Percentiles rank a stretch among this genome's conserved stretches.
Evolutionary conservation across 2,797 vertebrate species (phyloP).

Genomic region (Pseudochirops cupreus): DNA sequence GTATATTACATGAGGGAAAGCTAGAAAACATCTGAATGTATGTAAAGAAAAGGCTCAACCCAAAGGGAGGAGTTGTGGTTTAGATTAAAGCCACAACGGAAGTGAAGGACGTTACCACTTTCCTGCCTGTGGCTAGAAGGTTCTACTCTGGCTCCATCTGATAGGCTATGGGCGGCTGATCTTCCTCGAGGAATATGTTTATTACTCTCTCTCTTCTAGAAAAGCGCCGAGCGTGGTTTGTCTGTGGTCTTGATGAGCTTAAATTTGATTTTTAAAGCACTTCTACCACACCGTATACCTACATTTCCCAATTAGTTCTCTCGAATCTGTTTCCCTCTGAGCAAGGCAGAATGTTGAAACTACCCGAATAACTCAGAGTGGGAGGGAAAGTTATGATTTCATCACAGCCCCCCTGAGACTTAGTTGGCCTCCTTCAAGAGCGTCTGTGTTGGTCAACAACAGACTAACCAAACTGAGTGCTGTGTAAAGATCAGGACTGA

Average conservation of each 20-base stretch:
- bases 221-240: constrained; percentile 64
- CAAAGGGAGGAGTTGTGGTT: constrained; percentile 86
- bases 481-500: neutral
- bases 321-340: constrained; percentile 22
- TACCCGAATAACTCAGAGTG: neutral
- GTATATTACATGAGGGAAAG: constrained; percentile 73
- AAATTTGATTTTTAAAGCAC: constrained; percentile 63
- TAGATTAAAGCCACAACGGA: constrained; percentile 86
- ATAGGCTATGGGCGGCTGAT: constrained; percentile 70
- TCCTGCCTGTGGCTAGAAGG: constrained; percentile 85
- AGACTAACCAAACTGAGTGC: neutral
- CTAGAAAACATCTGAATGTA: constrained; percentile 78
- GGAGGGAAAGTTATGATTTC: constrained; percentile 6
- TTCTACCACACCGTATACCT: neutral
- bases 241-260: constrained; percentile 74
- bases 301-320: constrained; percentile 41
- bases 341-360: constrained; percentile 48
- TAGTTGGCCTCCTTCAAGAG: neutral
- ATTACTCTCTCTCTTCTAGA: constrained; percentile 65
- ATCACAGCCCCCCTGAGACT: neutral
- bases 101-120: constrained; percentile 85
- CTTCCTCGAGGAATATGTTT: constrained; percentile 76
- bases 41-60: constrained; percentile 79
- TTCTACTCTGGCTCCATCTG: constrained; percentile 81
- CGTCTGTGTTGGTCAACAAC: neutral